These are phyloP conservation scores for Temnopleurus reevesii DNA, from an alignment of 53 echinoderm and acorn worm species.

Conservation along the genomic window DNA sequence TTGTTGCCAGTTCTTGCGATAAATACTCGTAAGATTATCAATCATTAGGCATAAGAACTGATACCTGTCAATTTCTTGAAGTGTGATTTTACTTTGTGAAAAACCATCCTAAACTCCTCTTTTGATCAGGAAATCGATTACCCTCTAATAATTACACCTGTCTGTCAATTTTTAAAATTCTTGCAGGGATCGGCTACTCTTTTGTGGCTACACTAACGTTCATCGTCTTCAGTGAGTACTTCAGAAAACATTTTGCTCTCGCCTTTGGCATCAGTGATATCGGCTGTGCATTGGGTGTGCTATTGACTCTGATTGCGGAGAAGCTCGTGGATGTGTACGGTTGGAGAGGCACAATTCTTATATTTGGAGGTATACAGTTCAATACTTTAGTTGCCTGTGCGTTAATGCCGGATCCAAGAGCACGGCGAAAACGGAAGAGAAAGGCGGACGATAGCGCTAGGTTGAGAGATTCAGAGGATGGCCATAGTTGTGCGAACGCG, in stretches of 20 bases:
- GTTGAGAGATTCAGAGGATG: not conserved
- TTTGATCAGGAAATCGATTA: no score
- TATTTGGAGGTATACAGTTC: not conserved
- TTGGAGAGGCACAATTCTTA: constrained; percentile 1
- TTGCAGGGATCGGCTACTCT: constrained; percentile 4
- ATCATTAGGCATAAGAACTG: no score
- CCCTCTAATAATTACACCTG: no score
- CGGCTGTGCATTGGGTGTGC: constrained; percentile 1
- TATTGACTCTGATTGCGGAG: not conserved
- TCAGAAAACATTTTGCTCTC: constrained; percentile 12
- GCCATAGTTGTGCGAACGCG: not conserved
- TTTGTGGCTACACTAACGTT: not conserved
- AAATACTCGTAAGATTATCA: no score
- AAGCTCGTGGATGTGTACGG: constrained; percentile 1
- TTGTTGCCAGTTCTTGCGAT: no score
- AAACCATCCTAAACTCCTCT: no score
- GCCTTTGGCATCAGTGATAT: constrained; percentile 27
- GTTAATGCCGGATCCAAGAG: not conserved
- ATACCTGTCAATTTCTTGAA: no score
- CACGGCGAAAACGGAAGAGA: not conserved
- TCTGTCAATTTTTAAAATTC: no score
- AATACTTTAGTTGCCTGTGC: not conserved
- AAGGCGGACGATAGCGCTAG: not conserved
- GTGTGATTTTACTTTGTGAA: no score
- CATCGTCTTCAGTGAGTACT: constrained; percentile 6